Evolutionary conservation across 2,888 invertebrate species (phyloP).

Genomic region (Buathra laborator): DNA sequence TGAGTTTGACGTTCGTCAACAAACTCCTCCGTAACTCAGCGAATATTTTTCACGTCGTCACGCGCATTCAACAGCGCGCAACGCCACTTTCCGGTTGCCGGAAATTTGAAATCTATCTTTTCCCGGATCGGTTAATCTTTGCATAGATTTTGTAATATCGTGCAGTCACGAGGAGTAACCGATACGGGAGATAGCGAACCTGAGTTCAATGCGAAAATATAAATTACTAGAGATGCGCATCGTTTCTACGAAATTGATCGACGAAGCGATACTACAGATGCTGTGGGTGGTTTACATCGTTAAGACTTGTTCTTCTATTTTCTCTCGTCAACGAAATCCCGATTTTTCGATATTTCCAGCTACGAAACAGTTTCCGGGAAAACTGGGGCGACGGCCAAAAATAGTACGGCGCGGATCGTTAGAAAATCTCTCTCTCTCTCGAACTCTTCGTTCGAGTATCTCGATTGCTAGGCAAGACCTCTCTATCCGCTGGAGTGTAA

Average conservation of each 20-base stretch:
- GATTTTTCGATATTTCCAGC: background rate
- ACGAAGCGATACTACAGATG: background rate
- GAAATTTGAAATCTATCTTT: background rate
- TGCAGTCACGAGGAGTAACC: background rate
- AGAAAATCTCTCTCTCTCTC: slow-evolving; percentile 1
- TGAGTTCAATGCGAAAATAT: no score
- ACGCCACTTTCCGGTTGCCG: background rate
- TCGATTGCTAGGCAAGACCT: background rate
- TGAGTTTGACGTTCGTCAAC: no score
- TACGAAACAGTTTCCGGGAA: background rate
- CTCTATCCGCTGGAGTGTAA: slow-evolving; percentile 8
- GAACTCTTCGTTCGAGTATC: background rate
- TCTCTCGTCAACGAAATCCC: background rate
- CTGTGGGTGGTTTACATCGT: background rate
- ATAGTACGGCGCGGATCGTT: slow-evolving; percentile 5
- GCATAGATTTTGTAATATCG: background rate
- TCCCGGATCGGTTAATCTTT: background rate
- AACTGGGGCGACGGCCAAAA: background rate
- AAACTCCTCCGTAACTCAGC: no score
- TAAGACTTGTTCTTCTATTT: background rate
- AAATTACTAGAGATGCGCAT: no score
- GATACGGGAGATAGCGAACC: background rate
- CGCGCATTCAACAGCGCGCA: no score
- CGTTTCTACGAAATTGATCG: background rate
- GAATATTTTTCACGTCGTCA: no score